Percentiles rank a stretch among this genome's conserved stretches.
These are phyloP conservation scores for Emydura subglobosa DNA, from an alignment of 2,113 vertebrate species.

Conservation along the genomic window DNA sequence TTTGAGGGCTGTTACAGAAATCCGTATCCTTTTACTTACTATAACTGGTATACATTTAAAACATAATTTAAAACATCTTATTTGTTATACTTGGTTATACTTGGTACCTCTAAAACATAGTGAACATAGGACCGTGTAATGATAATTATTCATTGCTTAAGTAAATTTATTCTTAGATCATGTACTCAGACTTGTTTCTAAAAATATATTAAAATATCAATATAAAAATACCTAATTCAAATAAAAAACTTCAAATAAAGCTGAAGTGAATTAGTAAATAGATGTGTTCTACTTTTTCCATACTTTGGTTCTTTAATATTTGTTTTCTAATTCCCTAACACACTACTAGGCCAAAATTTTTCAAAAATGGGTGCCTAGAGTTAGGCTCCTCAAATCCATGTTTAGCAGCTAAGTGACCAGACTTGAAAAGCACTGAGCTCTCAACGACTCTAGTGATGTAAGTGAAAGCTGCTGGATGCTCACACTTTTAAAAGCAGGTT, in stretches of 20 bases:
- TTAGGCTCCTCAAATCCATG: not conserved
- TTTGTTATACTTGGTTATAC: not conserved
- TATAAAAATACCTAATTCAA: not conserved
- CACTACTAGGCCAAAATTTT: not conserved
- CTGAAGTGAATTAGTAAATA: not conserved
- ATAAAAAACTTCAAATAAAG: not conserved
- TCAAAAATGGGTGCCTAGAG: not conserved
- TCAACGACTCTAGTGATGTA: not conserved
- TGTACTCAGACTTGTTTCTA: not conserved
- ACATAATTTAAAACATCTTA: conserved; percentile 33
- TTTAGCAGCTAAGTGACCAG: not conserved
- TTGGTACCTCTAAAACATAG: not conserved
- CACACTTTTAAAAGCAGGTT: not conserved
- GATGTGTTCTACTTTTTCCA: not conserved
- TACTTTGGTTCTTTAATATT: not conserved
- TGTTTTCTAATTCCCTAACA: not conserved
- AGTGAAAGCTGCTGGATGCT: not conserved
- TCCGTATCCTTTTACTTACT: conserved; percentile 91
- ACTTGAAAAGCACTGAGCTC: not conserved
- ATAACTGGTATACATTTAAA: conserved; percentile 1
- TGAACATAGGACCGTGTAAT: not conserved
- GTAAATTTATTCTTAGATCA: conserved; percentile 17
- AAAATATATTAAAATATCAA: not conserved
- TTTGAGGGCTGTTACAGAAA: conserved; percentile 93
- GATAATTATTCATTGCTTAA: not conserved